Evolutionary conservation across 2,797 vertebrate species (phyloP).

Genomic region (Champsocephalus esox): DNA sequence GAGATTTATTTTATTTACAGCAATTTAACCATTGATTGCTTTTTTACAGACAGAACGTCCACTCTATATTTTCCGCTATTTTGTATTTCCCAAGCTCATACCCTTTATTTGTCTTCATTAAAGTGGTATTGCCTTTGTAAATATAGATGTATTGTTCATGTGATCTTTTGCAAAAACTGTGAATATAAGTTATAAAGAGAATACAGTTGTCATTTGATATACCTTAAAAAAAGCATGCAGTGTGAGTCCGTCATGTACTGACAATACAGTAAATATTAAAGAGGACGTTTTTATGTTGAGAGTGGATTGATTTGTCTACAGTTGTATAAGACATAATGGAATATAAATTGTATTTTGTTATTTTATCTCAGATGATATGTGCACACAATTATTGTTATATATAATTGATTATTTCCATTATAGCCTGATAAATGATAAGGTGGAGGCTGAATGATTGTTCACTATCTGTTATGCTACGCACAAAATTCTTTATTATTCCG

Average conservation of each 20-base stretch:
- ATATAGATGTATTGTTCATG: not conserved
- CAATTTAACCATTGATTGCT: conserved; percentile 14
- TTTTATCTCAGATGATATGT: not conserved
- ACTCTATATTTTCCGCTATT: not conserved
- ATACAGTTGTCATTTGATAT: not conserved
- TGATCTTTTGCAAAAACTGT: not conserved
- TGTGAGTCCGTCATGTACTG: not conserved
- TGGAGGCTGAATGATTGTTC: not conserved
- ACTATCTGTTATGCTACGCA: too few relatives aligned
- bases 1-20: not conserved
- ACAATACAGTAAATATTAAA: not conserved
- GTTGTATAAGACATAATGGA: not conserved
- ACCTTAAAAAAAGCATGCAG: not conserved
- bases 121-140: not conserved
- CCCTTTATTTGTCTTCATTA: not conserved
- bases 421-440: conserved; percentile 1
- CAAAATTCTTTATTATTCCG: too few relatives aligned
- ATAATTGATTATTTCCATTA: not conserved
- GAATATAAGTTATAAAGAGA: not conserved
- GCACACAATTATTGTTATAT: not conserved
- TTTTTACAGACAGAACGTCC: not conserved
- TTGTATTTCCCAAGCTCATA: not conserved
- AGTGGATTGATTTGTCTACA: not conserved
- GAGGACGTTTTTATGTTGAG: conserved; percentile 10
- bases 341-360: not conserved